Conservation (phyloP, 2,113 vertebrate genomes). For the Rana temporaria region DNA sequence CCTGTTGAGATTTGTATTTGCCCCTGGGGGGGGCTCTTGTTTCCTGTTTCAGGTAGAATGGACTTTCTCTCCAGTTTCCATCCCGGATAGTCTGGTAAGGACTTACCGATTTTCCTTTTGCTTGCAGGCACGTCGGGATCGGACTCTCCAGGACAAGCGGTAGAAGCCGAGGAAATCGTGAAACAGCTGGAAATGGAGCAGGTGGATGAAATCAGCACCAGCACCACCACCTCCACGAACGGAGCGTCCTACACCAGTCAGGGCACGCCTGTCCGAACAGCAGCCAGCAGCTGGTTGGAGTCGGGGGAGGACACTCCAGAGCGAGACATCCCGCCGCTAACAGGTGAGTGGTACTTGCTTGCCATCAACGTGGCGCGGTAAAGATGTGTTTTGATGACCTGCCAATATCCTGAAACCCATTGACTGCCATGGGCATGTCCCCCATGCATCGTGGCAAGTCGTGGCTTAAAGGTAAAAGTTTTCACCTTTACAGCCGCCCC, state of each 20-base stretch:
- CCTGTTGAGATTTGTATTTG: too few species aligned
- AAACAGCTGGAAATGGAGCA: constrained; percentile 96
- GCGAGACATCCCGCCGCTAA: constrained; percentile 89
- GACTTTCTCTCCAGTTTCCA: too few species aligned
- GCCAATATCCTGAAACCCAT: too few species aligned
- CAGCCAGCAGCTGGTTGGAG: constrained; percentile 77
- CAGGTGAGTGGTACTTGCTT: constrained; percentile 73
- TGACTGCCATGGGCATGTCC: too few species aligned
- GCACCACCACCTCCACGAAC: constrained; percentile 82
- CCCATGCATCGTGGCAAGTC: too few species aligned
- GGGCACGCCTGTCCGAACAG: constrained; percentile 72
- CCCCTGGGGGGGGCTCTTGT: too few species aligned
- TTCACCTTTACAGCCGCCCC: too few species aligned
- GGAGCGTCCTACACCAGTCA: constrained; percentile 74
- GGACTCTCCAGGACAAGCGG: constrained; percentile 90
- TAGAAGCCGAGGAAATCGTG: constrained; percentile 94
- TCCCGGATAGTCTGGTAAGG: too few species aligned
- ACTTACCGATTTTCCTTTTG: too few species aligned
- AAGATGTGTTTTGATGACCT: too few species aligned
- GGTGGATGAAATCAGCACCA: constrained; percentile 87
- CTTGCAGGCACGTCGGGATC: constrained; percentile 86
- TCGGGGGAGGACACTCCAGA: constrained; percentile 79
- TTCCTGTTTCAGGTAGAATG: too few species aligned
- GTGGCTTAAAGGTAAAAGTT: too few species aligned
- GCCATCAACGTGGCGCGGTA: neutral